These are phyloP conservation scores for Dascillus cervinus DNA, from an alignment of 2,888 invertebrate species.

Conservation along the genomic window DNA sequence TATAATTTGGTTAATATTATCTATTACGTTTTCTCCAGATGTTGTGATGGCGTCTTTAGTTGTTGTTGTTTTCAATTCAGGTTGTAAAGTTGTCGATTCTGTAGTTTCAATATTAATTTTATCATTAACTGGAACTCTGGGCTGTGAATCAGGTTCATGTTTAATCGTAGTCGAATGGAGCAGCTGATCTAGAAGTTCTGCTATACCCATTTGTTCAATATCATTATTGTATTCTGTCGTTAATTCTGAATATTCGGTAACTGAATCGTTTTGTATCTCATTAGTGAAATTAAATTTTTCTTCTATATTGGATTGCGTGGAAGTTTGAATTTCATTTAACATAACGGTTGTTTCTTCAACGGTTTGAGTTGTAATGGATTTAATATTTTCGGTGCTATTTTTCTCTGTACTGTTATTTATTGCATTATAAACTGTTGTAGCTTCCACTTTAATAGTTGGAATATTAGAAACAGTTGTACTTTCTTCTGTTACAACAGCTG, in stretches of 20 bases:
- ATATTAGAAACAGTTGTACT: slow-evolving; percentile 9
- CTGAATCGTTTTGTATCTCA: no score
- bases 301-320: no score
- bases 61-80: neutral
- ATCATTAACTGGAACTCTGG: neutral
- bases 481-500: no score
- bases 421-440: no score
- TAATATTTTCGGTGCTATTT: no score
- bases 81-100: neutral
- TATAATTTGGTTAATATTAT: slow-evolving; percentile 33
- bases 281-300: no score
- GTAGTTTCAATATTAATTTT: neutral
- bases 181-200: slow-evolving; percentile 31
- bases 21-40: slow-evolving; percentile 28
- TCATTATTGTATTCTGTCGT: no score
- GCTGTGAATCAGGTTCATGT: slow-evolving; percentile 20
- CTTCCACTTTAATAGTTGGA: slow-evolving; percentile 6
- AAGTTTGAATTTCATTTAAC: no score
- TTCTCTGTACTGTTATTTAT: no score
- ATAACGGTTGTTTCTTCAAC: no score
- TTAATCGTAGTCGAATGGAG: slow-evolving; percentile 35
- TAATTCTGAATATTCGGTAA: slow-evolving; percentile 9
- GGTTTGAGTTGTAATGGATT: no score
- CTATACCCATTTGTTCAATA: no score
- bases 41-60: slow-evolving; percentile 1